phyloP scores from a whole-genome alignment of 2,888 invertebrate species.

The Idaea biselata region DNA sequence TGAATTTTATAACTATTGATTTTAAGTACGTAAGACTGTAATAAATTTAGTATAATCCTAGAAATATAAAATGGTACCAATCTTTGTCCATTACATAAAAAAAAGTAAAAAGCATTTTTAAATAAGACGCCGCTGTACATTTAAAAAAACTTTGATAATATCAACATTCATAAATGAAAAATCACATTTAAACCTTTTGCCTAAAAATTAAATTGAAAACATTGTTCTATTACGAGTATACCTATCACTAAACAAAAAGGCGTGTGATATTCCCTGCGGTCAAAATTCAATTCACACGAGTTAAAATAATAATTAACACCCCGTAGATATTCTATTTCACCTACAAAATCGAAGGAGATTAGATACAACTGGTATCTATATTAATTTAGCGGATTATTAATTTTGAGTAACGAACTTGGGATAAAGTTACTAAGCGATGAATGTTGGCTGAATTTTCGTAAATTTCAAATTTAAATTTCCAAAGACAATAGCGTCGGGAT shows the following conservation, averaged over 20 bases:
- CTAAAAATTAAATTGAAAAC: not conserved
- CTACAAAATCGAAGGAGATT: constrained; percentile 53
- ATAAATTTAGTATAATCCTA: no score
- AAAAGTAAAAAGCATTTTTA: no score
- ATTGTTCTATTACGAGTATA: no score
- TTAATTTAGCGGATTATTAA: constrained; percentile 77
- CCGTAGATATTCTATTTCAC: constrained; percentile 51
- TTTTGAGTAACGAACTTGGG: constrained; percentile 67
- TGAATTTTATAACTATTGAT: no score
- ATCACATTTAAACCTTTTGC: not conserved
- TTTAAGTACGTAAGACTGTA: no score
- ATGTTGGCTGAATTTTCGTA: constrained; percentile 15
- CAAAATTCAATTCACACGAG: constrained; percentile 21
- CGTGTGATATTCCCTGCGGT: constrained; percentile 23
- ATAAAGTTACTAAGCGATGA: constrained; percentile 10
- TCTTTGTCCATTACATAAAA: no score
- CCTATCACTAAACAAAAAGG: constrained; percentile 3
- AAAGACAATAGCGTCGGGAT: constrained; percentile 25
- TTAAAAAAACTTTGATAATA: not conserved
- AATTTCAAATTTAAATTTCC: constrained; percentile 17
- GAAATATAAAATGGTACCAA: no score
- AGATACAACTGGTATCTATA: constrained; percentile 67
- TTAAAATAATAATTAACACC: constrained; percentile 38
- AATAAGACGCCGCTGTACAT: not conserved
- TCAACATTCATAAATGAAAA: not conserved